Evolutionary conservation across 2,113 vertebrate species (phyloP).

Genomic region (Orthochromis malagaraziensis): DNA sequence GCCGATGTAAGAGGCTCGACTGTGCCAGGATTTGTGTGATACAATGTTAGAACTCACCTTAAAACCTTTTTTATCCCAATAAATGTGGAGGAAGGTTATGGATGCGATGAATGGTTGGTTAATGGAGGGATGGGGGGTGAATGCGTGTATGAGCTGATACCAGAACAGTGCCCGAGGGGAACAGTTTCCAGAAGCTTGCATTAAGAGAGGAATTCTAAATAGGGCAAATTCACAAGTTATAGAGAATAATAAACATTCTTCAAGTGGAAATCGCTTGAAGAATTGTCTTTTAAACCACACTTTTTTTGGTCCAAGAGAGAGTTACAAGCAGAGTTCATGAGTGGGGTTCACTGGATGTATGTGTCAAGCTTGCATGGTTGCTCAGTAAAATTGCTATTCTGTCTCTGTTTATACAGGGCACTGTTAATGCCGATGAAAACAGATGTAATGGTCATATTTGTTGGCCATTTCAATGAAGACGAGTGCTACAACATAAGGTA

Average conservation of each 20-base stretch:
- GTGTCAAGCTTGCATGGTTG: background rate
- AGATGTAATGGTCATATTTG: conserved; percentile 33
- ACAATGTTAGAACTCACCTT: background rate
- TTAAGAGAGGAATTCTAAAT: background rate
- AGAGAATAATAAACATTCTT: background rate
- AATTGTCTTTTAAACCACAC: background rate
- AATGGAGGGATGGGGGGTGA: background rate
- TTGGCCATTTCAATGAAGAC: conserved; percentile 2
- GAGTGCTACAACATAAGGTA: conserved; percentile 4
- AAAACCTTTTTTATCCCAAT: background rate
- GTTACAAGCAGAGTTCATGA: background rate
- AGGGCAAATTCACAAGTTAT: background rate
- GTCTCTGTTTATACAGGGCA: background rate
- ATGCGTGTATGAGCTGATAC: background rate
- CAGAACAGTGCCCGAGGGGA: conserved; percentile 10
- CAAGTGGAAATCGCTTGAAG: background rate
- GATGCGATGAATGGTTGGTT: background rate
- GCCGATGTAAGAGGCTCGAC: background rate
- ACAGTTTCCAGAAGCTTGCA: background rate
- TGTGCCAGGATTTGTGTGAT: background rate
- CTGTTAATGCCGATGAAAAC: conserved; percentile 26
- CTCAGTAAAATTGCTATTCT: conserved; percentile 19
- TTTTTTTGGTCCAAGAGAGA: background rate
- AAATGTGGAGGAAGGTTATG: background rate
- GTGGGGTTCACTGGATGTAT: background rate